A percentile compares a stretch with the other conserved stretches of the same genome.
Evolutionary conservation across 2,888 invertebrate species (phyloP).

Genomic region (Tiliacea aurago): DNA sequence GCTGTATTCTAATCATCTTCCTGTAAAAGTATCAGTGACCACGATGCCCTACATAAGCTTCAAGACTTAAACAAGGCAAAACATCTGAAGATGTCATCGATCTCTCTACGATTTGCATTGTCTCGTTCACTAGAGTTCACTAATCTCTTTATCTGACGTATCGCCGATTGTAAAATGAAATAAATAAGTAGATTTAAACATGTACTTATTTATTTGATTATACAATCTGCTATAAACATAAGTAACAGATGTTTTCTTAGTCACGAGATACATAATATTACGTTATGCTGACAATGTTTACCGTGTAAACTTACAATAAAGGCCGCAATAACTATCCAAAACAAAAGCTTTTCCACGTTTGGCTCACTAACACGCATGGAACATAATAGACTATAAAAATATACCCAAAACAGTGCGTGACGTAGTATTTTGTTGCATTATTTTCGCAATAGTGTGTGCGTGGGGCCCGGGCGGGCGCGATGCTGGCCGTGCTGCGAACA

Average conservation of each 20-base stretch:
- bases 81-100: conserved; percentile 31
- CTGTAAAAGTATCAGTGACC: neutral
- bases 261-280: conserved; percentile 60
- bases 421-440: conserved; percentile 77
- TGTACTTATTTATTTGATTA: conserved; percentile 37
- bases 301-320: conserved; percentile 53
- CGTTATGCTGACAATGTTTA: conserved; percentile 55
- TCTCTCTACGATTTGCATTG: conserved; percentile 39
- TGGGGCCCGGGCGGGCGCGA: conserved; percentile 79
- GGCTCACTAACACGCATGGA: conserved; percentile 59
- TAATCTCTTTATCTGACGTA: conserved; percentile 33
- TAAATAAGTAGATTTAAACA: no score
- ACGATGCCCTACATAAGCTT: neutral
- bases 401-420: conserved; percentile 73
- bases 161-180: conserved; percentile 21
- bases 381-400: conserved; percentile 65
- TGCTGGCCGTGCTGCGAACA: conserved; percentile 75
- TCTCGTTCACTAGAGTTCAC: conserved; percentile 46
- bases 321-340: conserved; percentile 52
- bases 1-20: conserved; percentile 11
- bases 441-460: conserved; percentile 81
- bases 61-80: conserved; percentile 20
- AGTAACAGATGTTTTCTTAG: conserved; percentile 23
- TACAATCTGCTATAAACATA: conserved; percentile 36
- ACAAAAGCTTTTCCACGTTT: conserved; percentile 62